Evolutionary conservation across 2,888 invertebrate species (phyloP).

Genomic region (Drosophila anceps): DNA sequence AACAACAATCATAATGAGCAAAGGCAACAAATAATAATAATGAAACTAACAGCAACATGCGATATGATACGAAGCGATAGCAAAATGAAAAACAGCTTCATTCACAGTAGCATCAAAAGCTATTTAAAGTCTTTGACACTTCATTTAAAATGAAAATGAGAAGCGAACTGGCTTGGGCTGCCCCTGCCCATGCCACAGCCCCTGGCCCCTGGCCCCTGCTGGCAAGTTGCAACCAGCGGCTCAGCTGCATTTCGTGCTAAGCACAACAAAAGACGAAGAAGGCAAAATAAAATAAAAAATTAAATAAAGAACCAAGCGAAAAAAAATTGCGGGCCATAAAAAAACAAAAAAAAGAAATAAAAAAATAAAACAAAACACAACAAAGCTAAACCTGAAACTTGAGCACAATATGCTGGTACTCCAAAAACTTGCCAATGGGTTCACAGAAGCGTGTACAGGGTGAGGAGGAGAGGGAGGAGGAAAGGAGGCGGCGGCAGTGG

Average conservation of each 20-base stretch:
- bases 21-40: slow-evolving; percentile 27
- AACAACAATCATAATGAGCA: slow-evolving; percentile 42
- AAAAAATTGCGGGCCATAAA: slow-evolving; percentile 66
- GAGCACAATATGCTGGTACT: slow-evolving; percentile 74
- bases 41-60: slow-evolving; percentile 37
- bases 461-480: neutral
- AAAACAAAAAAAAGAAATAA: too few relatives aligned
- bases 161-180: slow-evolving; percentile 35
- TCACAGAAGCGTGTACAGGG: slow-evolving; percentile 46
- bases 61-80: slow-evolving; percentile 39
- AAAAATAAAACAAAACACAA: slow-evolving; percentile 3
- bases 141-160: slow-evolving; percentile 81
- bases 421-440: slow-evolving; percentile 49
- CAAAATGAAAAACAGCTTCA: slow-evolving; percentile 72
- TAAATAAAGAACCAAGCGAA: slow-evolving; percentile 40
- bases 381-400: slow-evolving; percentile 74
- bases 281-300: slow-evolving; percentile 51
- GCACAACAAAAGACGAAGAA: slow-evolving; percentile 62
- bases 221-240: too few relatives aligned
- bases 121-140: slow-evolving; percentile 82
- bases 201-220: too few relatives aligned
- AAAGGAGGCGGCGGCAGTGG: neutral
- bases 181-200: too few relatives aligned
- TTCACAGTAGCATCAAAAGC: slow-evolving; percentile 81
- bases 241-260: slow-evolving; percentile 68